A percentile compares a stretch with the other conserved stretches of the same genome.
Evolutionary conservation across 2,113 vertebrate species (phyloP).

Genomic region (Sebastes schlegelii): DNA sequence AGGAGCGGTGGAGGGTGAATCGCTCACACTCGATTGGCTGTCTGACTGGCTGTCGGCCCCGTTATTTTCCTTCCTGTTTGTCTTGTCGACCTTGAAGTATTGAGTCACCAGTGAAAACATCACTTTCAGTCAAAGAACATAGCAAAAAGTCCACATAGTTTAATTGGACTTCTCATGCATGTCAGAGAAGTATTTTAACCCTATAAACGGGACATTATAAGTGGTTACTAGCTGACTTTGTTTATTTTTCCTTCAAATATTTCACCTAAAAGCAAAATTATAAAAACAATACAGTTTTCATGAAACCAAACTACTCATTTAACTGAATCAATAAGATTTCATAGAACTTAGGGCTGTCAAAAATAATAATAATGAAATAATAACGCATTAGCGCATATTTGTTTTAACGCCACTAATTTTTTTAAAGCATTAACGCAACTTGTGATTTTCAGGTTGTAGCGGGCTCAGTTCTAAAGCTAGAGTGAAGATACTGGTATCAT

Average conservation of each 20-base stretch:
- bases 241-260: background rate
- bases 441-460: too few species aligned
- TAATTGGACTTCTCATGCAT: background rate
- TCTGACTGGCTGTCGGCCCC: constrained; percentile 80
- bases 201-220: fast-evolving
- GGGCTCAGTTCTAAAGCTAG: too few species aligned
- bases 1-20: constrained; percentile 75
- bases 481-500: too few species aligned
- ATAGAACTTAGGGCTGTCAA: too few species aligned
- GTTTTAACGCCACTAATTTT: too few species aligned
- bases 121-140: constrained; percentile 1
- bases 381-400: too few species aligned
- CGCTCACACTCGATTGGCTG: constrained; percentile 79
- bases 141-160: background rate
- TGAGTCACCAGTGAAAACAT: constrained; percentile 42
- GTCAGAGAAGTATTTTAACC: background rate
- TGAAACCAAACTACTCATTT: background rate
- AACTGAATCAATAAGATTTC: background rate
- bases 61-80: constrained; percentile 79
- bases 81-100: constrained; percentile 75
- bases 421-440: too few species aligned
- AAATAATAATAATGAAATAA: too few species aligned
- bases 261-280: too few species aligned
- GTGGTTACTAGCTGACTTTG: too few species aligned
- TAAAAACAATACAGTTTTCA: background rate